These are phyloP conservation scores for Clarias gariepinus DNA, from an alignment of 2,113 vertebrate genomes.

Conservation along the genomic window DNA sequence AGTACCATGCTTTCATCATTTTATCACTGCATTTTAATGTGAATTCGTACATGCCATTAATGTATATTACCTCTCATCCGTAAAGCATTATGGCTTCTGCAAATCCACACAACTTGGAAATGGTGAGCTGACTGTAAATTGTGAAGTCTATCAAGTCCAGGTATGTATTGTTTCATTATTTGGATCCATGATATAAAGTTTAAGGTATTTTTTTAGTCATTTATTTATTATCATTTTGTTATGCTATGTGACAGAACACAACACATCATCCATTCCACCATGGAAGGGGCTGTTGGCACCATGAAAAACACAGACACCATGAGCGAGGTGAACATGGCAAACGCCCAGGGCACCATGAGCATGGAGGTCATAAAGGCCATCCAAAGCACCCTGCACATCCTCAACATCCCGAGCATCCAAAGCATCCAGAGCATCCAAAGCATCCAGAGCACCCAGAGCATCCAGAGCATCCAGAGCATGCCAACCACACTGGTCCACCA, in stretches of 20 bases:
- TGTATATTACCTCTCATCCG: slow-evolving; percentile 3
- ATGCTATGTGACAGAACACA: slow-evolving; percentile 38
- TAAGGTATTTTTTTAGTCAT: neutral
- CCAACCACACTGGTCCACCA: neutral
- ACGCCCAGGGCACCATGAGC: too few relatives aligned
- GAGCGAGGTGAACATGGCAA: neutral
- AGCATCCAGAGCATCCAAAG: neutral
- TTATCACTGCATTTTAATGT: neutral
- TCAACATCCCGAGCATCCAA: neutral
- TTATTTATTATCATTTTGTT: neutral
- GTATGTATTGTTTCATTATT: slow-evolving; percentile 26
- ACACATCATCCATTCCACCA: slow-evolving; percentile 10
- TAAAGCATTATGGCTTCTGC: slow-evolving; percentile 55
- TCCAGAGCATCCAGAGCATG: neutral
- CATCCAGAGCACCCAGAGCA: neutral
- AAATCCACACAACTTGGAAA: slow-evolving; percentile 39
- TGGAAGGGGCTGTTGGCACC: slow-evolving; percentile 34
- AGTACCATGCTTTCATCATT: neutral
- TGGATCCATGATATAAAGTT: neutral
- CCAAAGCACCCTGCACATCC: neutral
- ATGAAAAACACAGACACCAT: neutral
- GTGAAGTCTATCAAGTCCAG: slow-evolving; percentile 51
- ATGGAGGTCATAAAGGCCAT: neutral
- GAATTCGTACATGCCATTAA: neutral
- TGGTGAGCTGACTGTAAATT: slow-evolving; percentile 38